Evolutionary conservation across 2,888 invertebrate species (phyloP), one percentile per base, ranked within the genome.

Genomic region (Drosophila putrida): DNA sequence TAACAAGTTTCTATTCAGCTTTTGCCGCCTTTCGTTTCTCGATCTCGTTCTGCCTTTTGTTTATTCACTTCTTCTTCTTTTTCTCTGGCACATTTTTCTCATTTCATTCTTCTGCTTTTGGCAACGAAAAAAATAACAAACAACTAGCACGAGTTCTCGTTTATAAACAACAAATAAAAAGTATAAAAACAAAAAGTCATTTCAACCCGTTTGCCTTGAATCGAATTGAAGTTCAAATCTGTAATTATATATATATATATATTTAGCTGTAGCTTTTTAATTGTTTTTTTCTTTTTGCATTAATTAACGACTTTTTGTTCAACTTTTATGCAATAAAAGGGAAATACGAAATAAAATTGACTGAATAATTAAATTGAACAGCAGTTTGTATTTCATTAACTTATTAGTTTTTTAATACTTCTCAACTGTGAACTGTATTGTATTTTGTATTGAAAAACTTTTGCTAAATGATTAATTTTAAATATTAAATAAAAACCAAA

Each of bases 161-260:
- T 82, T 77, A 82, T 82, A 82, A 88, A 80, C 86, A 60, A 35
- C 15, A 60, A 50, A 20, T 27, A 60, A 65, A 64, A 63, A 73
- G 59, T 13, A 46, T 9, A 61, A 59, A 76, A 57, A 65, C 28
- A 71, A n/a, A 75, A 86, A 83, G 74, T 78, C 41, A 49, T 87
- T 75, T 73, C 58, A 58, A 68, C 81, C 76, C 68, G 89, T 80
- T 86, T 84, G 85, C 85, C 89, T 86, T 89, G 85, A 86, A 87
- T 67, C 54, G 79, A 73, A 74, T 79, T 89, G 85, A 86, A 86
- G 80, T 86, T 86, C 88, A 86, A 84, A 78, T 72, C 44, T 47
- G 65, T 62, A 80, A 83, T 80, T 82, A 77, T 64, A 20, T 20
- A 80, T 80, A 60, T 82, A 77, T 64, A 20, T 20, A 80, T 80